Evolutionary conservation across 2,888 invertebrate species (phyloP), one percentile per base, ranked within the genome.

Genomic region (Panzeria rudis): DNA sequence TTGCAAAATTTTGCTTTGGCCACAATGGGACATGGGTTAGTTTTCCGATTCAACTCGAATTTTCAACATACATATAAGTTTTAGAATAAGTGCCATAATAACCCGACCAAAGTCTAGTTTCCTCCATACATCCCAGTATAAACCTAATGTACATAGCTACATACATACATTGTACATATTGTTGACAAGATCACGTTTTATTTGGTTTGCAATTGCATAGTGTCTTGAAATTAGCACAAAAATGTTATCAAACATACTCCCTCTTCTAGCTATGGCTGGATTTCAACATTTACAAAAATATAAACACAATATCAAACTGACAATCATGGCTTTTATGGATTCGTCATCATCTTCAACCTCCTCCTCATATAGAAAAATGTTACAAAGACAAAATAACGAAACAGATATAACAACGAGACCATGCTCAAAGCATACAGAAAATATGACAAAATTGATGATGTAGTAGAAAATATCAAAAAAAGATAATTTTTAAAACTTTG

Each of bases 391-490:
- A 38, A 20, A 23, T 25, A 64, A 52, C 50, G 13, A 80, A 64
- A 41, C 3, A 41, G 59, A 11, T 6, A 54, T 32, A 44, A 72
- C 47, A 62, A 68, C n/a, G 44, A 64, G 77, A 64, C 64, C 66
- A 76, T 61, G n/a, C 25, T 38, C 32, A 73, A 52, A n/a, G 73
- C 47, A 62, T 59, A 68, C 71, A 20, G 61, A 77, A 72, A 77
- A 73, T 75, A 85, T 68, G 81, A 81, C 78, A 82, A 72, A 73
- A 78, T 73, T 82, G 82, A 75, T 84, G 81, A 77, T 82, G 82
- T 62, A 71, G 66, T 66, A 62, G 61, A 73, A 85, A 85, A 71
- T 38, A 69, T 61, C 8, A 52, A 69, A 54, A 44, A 29, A 76
- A 77, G 17, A 73, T 66, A 25, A 8, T 50, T 73, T 80, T 66